Conservation (phyloP, 2,113 vertebrate species). For the Lophius piscatorius region DNA sequence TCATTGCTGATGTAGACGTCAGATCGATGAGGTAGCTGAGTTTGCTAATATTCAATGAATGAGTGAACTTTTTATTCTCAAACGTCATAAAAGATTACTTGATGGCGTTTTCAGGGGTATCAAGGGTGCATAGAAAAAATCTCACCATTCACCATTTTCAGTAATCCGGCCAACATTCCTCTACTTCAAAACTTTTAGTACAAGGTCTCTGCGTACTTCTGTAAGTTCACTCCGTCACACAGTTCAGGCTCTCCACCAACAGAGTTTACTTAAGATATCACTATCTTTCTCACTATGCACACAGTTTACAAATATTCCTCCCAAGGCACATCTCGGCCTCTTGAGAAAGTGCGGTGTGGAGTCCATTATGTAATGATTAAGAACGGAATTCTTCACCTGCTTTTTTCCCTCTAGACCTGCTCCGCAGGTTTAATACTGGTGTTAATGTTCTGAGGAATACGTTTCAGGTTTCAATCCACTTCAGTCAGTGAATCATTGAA, state of each 20-base stretch:
- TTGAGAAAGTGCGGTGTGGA: constrained; percentile 47
- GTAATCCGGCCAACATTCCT: constrained; percentile 8
- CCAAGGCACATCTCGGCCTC: constrained; percentile 35
- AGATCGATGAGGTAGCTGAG: constrained; percentile 45
- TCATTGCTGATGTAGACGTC: constrained; percentile 59
- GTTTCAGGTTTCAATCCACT: too few species aligned
- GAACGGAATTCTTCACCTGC: constrained; percentile 38
- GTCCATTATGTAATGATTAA: constrained; percentile 59
- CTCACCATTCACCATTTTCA: neutral
- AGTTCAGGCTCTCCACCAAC: constrained; percentile 31
- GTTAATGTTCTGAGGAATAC: constrained; percentile 43
- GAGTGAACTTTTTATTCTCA: neutral
- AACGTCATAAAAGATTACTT: too few species aligned
- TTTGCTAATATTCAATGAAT: neutral
- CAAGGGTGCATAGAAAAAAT: neutral
- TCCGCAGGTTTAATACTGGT: constrained; percentile 19
- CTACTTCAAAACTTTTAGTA: neutral
- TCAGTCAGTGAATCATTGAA: neutral
- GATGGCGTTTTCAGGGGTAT: neutral
- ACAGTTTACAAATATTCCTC: constrained; percentile 41
- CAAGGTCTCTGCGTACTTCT: constrained; percentile 32
- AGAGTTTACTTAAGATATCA: constrained; percentile 66
- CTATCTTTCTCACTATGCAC: constrained; percentile 45
- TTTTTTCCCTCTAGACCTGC: constrained; percentile 41
- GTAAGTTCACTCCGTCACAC: constrained; percentile 1